Conservation (phyloP, 1,140 invertebrate species). For the Micrasema minimum region DNA sequence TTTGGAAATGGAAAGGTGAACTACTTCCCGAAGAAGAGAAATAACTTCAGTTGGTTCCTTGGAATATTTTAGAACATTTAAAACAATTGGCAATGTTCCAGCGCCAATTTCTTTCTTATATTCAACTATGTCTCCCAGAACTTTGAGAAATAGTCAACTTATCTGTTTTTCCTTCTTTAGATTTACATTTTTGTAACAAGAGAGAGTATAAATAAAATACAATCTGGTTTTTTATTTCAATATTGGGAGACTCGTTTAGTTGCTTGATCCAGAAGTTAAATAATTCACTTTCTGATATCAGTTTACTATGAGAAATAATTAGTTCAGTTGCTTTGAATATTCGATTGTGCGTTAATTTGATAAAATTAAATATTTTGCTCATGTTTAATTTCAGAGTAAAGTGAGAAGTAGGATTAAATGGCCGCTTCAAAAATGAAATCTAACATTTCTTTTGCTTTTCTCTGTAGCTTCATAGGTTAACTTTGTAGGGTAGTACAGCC, state of each 20-base stretch:
- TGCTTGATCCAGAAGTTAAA: slow-evolving; percentile 27
- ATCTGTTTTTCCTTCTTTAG: neutral
- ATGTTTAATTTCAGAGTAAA: slow-evolving; percentile 17
- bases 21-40: slow-evolving; percentile 21
- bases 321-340: slow-evolving; percentile 24
- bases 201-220: slow-evolving; percentile 27
- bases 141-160: slow-evolving; percentile 17
- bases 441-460: slow-evolving; percentile 20
- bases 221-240: slow-evolving; percentile 20
- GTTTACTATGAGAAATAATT: slow-evolving; percentile 11
- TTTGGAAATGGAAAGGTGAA: slow-evolving; percentile 36
- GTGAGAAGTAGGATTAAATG: neutral
- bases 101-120: slow-evolving; percentile 17
- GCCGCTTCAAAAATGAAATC: slow-evolving; percentile 12
- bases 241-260: slow-evolving; percentile 8
- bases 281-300: slow-evolving; percentile 4
- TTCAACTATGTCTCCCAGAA: slow-evolving; percentile 20
- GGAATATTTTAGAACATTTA: slow-evolving; percentile 13
- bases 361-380: slow-evolving; percentile 31
- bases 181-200: slow-evolving; percentile 13
- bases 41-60: slow-evolving; percentile 24
- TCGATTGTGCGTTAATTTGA: slow-evolving; percentile 31
- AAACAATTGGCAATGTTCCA: slow-evolving; percentile 25
- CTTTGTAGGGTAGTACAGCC: slow-evolving; percentile 35
- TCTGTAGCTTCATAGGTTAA: slow-evolving; percentile 1